phyloP scores from a whole-genome alignment of 2,113 vertebrate genomes.

The Daphoenositta chrysoptera region DNA sequence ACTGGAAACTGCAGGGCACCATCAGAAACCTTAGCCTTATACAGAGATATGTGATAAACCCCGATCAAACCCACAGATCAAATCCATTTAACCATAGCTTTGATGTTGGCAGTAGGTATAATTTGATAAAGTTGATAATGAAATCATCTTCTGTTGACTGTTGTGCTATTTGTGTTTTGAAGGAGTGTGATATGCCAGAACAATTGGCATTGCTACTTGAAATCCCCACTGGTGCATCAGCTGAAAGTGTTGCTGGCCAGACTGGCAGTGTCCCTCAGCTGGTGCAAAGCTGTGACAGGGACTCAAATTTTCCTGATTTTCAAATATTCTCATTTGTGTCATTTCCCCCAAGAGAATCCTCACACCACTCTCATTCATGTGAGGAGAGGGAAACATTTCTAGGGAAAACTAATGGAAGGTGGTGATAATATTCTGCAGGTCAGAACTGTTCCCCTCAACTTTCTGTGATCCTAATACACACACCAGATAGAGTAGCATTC shows the following conservation, averaged over 20 bases:
- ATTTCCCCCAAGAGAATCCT: neutral
- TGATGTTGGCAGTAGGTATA: neutral
- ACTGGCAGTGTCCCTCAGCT: neutral
- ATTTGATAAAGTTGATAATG: neutral
- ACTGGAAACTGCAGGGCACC: neutral
- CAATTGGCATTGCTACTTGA: neutral
- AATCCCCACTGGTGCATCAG: neutral
- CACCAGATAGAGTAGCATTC: neutral
- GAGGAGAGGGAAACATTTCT: neutral
- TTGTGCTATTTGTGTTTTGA: neutral
- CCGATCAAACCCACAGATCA: neutral
- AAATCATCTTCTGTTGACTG: neutral
- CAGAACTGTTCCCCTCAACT: neutral
- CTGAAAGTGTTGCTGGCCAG: neutral
- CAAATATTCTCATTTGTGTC: neutral
- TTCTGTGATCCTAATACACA: neutral
- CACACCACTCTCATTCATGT: neutral
- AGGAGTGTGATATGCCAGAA: neutral
- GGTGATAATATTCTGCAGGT: neutral
- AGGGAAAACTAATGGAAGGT: neutral
- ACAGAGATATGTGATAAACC: neutral
- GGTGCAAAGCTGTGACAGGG: neutral
- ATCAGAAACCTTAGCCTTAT: neutral
- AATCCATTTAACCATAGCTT: neutral
- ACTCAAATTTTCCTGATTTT: neutral